phyloP scores from a whole-genome alignment of 1,140 invertebrate species.

The Steinernema feltiae region DNA sequence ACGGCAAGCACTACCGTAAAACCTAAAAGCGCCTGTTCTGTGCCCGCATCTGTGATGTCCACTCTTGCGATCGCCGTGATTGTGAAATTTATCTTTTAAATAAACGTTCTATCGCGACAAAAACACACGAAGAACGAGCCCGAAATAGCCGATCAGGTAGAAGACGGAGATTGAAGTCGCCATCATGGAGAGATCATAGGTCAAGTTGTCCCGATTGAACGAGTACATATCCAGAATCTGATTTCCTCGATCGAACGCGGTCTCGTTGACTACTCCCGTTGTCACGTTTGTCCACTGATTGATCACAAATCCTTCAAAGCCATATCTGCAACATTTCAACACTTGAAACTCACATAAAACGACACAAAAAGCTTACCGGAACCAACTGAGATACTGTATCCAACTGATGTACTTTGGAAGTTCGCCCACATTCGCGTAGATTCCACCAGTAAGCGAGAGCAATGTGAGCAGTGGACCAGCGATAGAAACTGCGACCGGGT shows the following conservation, averaged over 20 bases:
- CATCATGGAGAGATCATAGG: neutral
- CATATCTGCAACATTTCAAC: conserved; percentile 40
- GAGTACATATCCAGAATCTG: neutral
- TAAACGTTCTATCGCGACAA: no score
- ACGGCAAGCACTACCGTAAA: no score
- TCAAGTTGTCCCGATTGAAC: neutral
- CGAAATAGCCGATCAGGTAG: neutral
- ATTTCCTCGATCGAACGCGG: neutral
- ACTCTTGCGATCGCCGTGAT: no score
- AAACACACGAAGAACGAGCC: neutral
- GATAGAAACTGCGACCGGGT: conserved; percentile 38
- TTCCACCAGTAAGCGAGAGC: conserved; percentile 53
- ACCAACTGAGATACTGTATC: conserved; percentile 54
- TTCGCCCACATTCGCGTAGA: conserved; percentile 52
- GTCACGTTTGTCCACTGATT: conserved; percentile 47
- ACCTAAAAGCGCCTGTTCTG: no score
- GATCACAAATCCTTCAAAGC: conserved; percentile 54
- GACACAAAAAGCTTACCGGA: conserved; percentile 33
- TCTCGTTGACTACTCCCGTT: neutral
- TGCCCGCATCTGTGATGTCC: no score
- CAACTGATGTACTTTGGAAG: conserved; percentile 50
- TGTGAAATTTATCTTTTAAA: neutral
- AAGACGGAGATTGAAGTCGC: neutral
- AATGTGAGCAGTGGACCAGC: conserved; percentile 50
- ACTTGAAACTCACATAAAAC: neutral